Percentiles rank a stretch among this genome's conserved stretches.
Evolutionary conservation across 2,797 vertebrate species (phyloP).

Genomic region (Babyrousa celebensis): DNA sequence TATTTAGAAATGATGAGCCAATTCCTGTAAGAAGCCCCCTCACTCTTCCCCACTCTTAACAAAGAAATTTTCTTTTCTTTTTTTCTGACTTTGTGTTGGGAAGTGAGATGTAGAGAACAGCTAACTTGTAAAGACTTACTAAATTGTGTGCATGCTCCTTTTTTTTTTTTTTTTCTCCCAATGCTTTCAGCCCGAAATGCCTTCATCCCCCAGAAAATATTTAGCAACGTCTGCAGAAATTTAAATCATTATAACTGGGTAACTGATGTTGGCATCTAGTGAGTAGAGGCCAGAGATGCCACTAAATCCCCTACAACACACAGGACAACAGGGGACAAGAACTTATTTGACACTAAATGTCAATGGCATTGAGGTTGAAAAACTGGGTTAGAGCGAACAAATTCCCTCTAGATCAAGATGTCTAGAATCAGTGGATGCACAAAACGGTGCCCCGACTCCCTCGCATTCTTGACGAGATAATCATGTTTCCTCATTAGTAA

Average conservation of each 20-base stretch:
- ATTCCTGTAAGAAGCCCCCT: background rate
- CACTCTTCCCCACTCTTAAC: background rate
- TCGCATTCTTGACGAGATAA: background rate
- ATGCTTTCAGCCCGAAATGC: background rate
- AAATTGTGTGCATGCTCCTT: background rate
- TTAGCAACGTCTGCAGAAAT: background rate
- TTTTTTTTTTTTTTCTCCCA: no score
- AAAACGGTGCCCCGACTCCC: accelerated
- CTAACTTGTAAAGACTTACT: background rate
- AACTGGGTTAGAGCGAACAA: background rate
- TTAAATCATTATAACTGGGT: background rate
- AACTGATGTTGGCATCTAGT: background rate
- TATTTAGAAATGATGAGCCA: background rate
- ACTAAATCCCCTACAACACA: background rate
- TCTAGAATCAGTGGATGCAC: background rate
- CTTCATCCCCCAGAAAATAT: background rate
- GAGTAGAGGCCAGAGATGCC: background rate
- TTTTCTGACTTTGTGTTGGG: background rate
- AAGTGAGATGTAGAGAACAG: background rate
- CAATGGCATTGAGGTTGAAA: background rate
- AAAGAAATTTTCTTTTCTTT: background rate
- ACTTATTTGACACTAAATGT: background rate
- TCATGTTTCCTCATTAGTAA: background rate
- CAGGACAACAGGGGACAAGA: background rate
- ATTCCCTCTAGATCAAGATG: background rate